phyloP scores from a whole-genome alignment of 2,888 invertebrate species.

The Latrodectus hesperus region DNA sequence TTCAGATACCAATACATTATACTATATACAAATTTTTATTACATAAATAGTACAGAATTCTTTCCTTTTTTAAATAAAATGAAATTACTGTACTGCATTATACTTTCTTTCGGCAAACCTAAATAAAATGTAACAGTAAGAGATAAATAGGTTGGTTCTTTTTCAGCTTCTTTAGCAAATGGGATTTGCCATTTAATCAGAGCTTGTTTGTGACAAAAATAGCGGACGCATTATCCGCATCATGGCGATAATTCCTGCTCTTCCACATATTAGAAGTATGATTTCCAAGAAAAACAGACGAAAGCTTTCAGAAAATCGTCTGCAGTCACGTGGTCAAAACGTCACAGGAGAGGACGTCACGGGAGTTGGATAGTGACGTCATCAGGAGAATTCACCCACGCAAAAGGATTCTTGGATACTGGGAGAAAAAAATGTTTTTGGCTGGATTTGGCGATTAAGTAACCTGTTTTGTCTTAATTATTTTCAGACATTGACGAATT shows the following conservation, averaged over 20 bases:
- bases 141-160: neutral
- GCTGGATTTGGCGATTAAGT: constrained; percentile 22
- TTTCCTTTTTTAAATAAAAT: too few species aligned
- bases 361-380: constrained; percentile 41
- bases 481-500: neutral
- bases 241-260: constrained; percentile 21
- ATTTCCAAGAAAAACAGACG: constrained; percentile 32
- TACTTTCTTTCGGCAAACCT: too few species aligned
- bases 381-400: constrained; percentile 52
- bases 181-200: neutral
- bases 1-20: too few species aligned
- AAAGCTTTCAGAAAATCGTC: constrained; percentile 35
- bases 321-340: constrained; percentile 49
- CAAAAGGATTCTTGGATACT: constrained; percentile 12
- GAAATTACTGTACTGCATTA: too few species aligned
- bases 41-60: too few species aligned
- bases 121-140: too few species aligned
- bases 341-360: constrained; percentile 56
- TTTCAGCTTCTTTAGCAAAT: neutral
- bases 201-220: constrained; percentile 24
- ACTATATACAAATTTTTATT: too few species aligned
- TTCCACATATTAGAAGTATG: constrained; percentile 10
- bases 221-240: constrained; percentile 12
- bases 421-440: neutral
- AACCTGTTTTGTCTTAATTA: neutral